These are phyloP conservation scores for Lasiurus borealis DNA, from an alignment of 2,113 vertebrate species.

Conservation along the genomic window DNA sequence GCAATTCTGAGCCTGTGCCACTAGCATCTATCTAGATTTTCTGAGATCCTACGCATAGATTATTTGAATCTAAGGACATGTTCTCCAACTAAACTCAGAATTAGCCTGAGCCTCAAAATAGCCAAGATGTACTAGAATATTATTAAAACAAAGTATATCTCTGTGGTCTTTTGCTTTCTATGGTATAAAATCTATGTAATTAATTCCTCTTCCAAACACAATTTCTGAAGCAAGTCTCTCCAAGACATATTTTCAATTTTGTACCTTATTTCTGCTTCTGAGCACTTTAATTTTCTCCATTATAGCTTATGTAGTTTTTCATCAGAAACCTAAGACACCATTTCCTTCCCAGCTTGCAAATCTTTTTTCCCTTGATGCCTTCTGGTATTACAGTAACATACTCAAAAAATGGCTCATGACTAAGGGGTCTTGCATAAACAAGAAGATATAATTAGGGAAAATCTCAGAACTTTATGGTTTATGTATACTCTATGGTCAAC, in stretches of 20 bases:
- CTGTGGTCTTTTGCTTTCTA: not conserved
- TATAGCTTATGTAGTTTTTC: not conserved
- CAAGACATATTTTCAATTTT: not conserved
- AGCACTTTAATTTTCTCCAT: not conserved
- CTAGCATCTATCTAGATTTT: not conserved
- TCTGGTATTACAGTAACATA: not conserved
- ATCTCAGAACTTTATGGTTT: not conserved
- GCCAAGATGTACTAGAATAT: not conserved
- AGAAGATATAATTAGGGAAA: not conserved
- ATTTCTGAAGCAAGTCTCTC: not conserved
- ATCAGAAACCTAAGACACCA: not conserved
- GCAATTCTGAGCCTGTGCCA: not conserved
- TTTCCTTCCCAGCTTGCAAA: not conserved
- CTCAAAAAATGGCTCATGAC: not conserved
- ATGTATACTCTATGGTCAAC: not conserved
- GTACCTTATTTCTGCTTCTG: not conserved
- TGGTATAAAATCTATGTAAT: not conserved
- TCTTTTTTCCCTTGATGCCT: not conserved
- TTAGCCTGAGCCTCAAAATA: not conserved
- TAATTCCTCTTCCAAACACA: not conserved
- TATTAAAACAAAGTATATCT: not conserved
- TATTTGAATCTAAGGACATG: not conserved
- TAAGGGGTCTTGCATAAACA: not conserved
- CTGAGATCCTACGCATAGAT: not conserved
- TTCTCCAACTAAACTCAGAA: conserved; percentile 12